Conservation (phyloP, 2,797 vertebrate genomes). For the Vultur gryphus region DNA sequence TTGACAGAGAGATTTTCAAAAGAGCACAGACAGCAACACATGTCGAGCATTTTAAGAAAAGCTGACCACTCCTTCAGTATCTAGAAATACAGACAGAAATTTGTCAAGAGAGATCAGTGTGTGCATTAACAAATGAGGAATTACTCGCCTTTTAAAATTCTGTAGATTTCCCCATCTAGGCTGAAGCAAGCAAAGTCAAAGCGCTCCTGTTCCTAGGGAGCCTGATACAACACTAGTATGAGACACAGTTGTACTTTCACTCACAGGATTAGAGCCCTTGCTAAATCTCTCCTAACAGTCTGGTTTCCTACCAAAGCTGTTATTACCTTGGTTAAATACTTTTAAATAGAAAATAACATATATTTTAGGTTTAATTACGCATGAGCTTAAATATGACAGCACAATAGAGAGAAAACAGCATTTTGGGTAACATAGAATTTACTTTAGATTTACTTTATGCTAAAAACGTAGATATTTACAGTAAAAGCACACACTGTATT, state of each 20-base stretch:
- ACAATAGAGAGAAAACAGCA: neutral
- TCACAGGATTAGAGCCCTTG: neutral
- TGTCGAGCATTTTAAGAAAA: neutral
- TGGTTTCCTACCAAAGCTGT: neutral
- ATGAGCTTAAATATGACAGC: neutral
- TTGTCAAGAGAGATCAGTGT: neutral
- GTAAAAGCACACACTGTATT: neutral
- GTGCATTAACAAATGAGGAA: neutral
- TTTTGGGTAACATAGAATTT: neutral
- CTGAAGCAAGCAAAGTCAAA: neutral
- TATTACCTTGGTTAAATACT: constrained; percentile 14
- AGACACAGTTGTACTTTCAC: neutral
- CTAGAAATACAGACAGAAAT: neutral
- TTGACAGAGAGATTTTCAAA: neutral
- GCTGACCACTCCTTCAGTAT: neutral
- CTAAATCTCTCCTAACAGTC: neutral
- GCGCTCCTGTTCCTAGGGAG: neutral
- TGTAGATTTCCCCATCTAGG: neutral
- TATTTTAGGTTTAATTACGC: neutral
- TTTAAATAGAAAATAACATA: constrained; percentile 22
- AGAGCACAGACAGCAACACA: neutral
- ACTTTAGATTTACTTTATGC: neutral
- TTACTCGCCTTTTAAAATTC: neutral
- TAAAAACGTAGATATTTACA: neutral
- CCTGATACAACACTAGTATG: neutral